Evolutionary conservation across 2,797 vertebrate genomes (phyloP).

Genomic region (Spea hammondii): DNA sequence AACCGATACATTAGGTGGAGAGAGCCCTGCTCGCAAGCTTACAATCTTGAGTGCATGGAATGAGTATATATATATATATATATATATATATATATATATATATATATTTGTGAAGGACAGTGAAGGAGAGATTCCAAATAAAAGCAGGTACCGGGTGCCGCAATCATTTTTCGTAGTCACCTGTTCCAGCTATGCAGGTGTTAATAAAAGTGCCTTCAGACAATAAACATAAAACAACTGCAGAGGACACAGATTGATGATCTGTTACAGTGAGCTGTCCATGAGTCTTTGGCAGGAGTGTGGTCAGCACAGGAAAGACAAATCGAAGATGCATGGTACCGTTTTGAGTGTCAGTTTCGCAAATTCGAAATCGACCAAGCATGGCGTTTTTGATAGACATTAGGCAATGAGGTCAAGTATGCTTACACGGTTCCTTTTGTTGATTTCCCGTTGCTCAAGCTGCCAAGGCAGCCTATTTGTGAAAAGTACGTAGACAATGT

Average conservation of each 20-base stretch:
- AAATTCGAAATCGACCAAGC: conserved; percentile 69
- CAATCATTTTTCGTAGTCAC: not conserved
- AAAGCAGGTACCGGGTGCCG: too few relatives aligned
- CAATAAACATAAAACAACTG: conserved; percentile 20
- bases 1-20: too few relatives aligned
- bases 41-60: too few relatives aligned
- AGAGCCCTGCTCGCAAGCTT: too few relatives aligned
- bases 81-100: too few relatives aligned
- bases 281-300: conserved; percentile 57
- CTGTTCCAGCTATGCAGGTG: not conserved
- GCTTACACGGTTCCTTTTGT: conserved; percentile 65
- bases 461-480: conserved; percentile 63
- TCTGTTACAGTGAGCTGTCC: conserved; percentile 67
- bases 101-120: too few relatives aligned
- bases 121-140: too few relatives aligned
- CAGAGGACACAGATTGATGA: conserved; percentile 59
- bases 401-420: conserved; percentile 74
- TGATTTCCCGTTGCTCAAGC: conserved; percentile 78
- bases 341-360: conserved; percentile 63
- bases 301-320: conserved; percentile 62
- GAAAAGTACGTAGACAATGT: conserved; percentile 57
- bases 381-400: conserved; percentile 59
- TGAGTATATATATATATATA: too few relatives aligned
- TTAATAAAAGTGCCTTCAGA: conserved; percentile 16
- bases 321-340: conserved; percentile 56